Evolutionary conservation across 2,113 vertebrate genomes (phyloP).

Genomic region (Sialia sialis): DNA sequence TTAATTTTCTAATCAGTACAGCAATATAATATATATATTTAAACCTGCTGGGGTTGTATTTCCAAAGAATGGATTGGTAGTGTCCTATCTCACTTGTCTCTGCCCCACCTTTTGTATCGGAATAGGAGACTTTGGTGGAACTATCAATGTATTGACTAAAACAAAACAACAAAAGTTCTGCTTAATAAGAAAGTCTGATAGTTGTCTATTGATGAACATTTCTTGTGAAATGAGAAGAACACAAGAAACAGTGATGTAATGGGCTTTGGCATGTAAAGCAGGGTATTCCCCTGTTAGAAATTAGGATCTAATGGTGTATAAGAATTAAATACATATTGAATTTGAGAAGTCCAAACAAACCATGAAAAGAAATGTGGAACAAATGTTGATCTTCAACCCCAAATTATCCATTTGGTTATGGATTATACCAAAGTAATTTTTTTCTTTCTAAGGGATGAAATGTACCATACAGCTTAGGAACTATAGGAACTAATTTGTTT

Average conservation of each 20-base stretch:
- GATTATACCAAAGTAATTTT: background rate
- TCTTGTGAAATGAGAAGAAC: background rate
- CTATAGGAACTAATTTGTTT: background rate
- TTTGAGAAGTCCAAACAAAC: background rate
- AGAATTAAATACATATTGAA: background rate
- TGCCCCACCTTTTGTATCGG: background rate
- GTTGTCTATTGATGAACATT: background rate
- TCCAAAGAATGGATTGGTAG: background rate
- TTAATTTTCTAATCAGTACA: background rate
- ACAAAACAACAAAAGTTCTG: background rate
- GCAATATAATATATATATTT: background rate
- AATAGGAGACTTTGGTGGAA: background rate
- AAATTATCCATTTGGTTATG: background rate
- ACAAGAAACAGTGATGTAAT: background rate
- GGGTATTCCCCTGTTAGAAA: background rate
- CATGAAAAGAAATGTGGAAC: background rate
- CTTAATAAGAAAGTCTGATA: background rate
- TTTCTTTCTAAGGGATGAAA: background rate
- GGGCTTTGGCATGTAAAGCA: background rate
- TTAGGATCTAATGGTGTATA: background rate
- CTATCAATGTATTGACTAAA: background rate
- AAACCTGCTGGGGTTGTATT: background rate
- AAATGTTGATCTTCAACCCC: background rate
- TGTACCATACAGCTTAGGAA: background rate
- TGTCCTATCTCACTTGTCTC: background rate